Evolutionary conservation across 1,140 invertebrate genomes (phyloP).

Genomic region (Trichonephila clavipes): DNA sequence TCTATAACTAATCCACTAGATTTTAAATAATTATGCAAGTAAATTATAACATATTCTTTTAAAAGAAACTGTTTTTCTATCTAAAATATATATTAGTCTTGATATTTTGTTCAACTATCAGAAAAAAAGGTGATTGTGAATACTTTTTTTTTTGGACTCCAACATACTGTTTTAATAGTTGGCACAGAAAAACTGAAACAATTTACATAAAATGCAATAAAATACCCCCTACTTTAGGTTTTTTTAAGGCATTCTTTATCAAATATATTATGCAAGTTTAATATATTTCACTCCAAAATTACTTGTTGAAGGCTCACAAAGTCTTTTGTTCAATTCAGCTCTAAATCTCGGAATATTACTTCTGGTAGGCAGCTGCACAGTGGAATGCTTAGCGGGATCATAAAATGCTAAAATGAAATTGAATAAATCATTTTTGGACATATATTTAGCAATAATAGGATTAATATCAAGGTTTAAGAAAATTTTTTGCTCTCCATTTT

Average conservation of each 20-base stretch:
- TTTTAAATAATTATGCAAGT: no score
- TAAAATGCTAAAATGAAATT: slow-evolving; percentile 21
- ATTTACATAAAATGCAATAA: not conserved
- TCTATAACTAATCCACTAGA: no score
- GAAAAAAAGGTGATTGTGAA: not conserved
- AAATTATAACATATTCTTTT: no score
- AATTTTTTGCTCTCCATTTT: not conserved
- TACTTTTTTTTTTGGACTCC: not conserved
- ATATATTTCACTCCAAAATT: not conserved
- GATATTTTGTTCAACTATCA: no score
- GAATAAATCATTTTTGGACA: slow-evolving; percentile 7
- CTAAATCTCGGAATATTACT: not conserved
- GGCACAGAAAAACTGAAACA: not conserved
- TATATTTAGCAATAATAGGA: slow-evolving; percentile 4
- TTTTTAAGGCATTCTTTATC: no score
- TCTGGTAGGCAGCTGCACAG: no score
- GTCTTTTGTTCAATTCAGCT: not conserved
- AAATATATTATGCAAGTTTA: not conserved
- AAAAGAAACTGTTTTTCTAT: no score
- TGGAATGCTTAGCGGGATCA: not conserved
- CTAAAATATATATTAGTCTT: no score
- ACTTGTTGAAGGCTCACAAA: not conserved
- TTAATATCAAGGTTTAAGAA: not conserved
- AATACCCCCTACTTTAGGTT: not conserved
- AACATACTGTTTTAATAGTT: not conserved